Conservation (phyloP, 2,797 vertebrate genomes). For the Rhabdomys pumilio region DNA sequence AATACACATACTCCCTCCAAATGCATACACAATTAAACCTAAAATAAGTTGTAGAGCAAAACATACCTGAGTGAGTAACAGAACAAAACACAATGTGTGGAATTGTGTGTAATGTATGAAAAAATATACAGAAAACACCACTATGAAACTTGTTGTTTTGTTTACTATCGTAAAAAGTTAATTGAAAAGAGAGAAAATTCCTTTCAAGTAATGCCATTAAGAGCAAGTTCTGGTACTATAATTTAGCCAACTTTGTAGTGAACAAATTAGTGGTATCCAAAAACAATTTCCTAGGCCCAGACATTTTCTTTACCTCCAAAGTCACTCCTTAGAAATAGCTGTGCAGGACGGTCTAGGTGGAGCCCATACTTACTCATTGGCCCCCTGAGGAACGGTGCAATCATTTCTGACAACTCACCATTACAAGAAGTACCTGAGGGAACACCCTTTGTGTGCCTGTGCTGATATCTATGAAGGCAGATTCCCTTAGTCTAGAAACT, state of each 20-base stretch:
- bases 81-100: background rate
- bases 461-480: constrained; percentile 54
- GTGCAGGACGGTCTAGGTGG: background rate
- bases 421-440: background rate
- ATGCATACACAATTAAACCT: background rate
- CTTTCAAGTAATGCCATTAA: constrained; percentile 20
- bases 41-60: background rate
- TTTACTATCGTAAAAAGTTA: background rate
- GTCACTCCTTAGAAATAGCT: background rate
- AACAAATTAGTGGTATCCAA: background rate
- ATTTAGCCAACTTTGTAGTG: constrained; percentile 12
- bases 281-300: background rate
- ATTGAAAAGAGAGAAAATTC: background rate
- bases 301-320: background rate
- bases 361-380: background rate
- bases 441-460: background rate
- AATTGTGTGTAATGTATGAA: background rate
- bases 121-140: background rate
- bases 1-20: too few relatives aligned
- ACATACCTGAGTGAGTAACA: background rate
- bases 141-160: background rate
- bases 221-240: constrained; percentile 24
- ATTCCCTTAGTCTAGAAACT: constrained; percentile 41
- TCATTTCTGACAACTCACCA: background rate
- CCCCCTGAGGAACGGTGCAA: background rate